A percentile compares a stretch with the other conserved stretches of the same genome.
Conservation (phyloP, 2,797 vertebrate species). For the Microctenopoma stevenorrisi region DNA sequence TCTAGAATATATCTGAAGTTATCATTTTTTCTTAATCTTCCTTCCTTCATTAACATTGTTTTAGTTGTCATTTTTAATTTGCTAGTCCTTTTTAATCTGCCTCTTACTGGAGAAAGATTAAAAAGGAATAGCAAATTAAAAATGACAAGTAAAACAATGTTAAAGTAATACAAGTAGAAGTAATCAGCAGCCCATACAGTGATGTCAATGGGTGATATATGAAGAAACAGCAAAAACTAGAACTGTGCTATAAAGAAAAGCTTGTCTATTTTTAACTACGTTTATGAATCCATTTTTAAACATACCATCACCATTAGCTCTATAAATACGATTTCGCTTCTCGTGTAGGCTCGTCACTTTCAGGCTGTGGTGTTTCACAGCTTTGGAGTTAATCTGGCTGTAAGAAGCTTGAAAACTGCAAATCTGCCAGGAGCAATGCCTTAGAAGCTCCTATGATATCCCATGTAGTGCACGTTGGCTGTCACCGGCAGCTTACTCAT, state of each 20-base stretch:
- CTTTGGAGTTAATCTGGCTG: conserved; percentile 60
- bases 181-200: too few species aligned
- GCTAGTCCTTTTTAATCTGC: too few species aligned
- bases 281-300: too few species aligned
- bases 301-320: too few species aligned
- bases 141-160: conserved; percentile 48
- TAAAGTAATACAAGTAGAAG: conserved; percentile 34
- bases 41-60: conserved; percentile 4
- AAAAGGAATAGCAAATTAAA: conserved; percentile 48
- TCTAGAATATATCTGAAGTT: conserved; percentile 46
- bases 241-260: too few species aligned
- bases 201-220: too few species aligned
- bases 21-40: conserved; percentile 51
- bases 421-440: conserved; percentile 59
- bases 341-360: conserved; percentile 30
- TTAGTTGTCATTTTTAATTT: too few species aligned
- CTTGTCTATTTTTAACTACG: too few species aligned
- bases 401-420: conserved; percentile 67
- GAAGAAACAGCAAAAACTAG: too few species aligned
- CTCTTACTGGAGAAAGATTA: conserved; percentile 18
- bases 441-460: conserved; percentile 28
- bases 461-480: conserved; percentile 16
- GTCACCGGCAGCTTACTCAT: conserved; percentile 27
- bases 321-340: not conserved
- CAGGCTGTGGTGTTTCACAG: conserved; percentile 61